phyloP scores from a whole-genome alignment of 2,888 invertebrate species.

The Drosophila parthenogenetica region DNA sequence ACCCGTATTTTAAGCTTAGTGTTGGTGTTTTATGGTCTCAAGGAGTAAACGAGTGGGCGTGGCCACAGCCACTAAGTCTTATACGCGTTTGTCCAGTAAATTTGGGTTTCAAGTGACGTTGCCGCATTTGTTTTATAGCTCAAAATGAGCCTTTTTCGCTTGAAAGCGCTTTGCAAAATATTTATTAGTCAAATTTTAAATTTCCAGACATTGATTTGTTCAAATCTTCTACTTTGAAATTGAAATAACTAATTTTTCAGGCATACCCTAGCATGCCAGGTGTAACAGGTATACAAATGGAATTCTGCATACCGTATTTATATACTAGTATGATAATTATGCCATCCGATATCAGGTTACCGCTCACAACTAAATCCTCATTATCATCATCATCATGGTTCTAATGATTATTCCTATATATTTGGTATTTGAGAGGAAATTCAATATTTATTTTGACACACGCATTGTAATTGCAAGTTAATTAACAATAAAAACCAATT shows the following conservation, averaged over 20 bases:
- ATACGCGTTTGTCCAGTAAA: too few species aligned
- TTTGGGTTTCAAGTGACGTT: too few species aligned
- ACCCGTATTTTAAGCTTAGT: background rate
- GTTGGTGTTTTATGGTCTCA: too few species aligned
- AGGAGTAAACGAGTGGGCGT: too few species aligned
- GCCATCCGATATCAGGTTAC: slow-evolving; percentile 51
- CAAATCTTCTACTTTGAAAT: too few species aligned
- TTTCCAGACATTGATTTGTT: too few species aligned
- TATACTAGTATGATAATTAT: slow-evolving; percentile 40
- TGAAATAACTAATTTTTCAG: too few species aligned
- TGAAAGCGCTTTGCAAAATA: too few species aligned
- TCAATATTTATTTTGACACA: slow-evolving; percentile 82
- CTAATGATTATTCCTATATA: slow-evolving; percentile 12
- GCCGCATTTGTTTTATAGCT: too few species aligned
- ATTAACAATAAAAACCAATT: slow-evolving; percentile 66
- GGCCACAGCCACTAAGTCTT: too few species aligned
- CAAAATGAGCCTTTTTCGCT: too few species aligned
- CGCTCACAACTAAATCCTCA: slow-evolving; percentile 8
- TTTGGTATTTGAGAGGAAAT: slow-evolving; percentile 54
- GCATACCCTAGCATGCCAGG: background rate
- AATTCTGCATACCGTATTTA: background rate
- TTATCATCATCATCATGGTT: slow-evolving; percentile 12
- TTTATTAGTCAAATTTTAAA: too few species aligned
- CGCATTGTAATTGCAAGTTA: slow-evolving; percentile 72
- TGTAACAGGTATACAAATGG: background rate